These are phyloP conservation scores for Decapterus maruadsi DNA, from an alignment of 2,797 vertebrate species.

Conservation along the genomic window DNA sequence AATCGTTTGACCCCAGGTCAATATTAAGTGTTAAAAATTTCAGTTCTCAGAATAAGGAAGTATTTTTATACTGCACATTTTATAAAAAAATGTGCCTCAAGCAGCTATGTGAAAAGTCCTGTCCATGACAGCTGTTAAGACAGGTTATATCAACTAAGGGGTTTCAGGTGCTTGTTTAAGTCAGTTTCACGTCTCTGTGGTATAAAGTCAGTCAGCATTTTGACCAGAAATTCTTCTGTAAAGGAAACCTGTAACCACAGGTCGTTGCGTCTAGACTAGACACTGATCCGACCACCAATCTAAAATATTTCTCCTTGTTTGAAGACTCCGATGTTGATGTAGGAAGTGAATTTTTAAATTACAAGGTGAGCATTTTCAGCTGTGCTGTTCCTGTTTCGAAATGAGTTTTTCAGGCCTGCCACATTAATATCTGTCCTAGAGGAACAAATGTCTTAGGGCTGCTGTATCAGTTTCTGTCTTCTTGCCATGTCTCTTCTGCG, in stretches of 20 bases:
- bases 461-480: conserved; percentile 59
- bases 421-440: conserved; percentile 33
- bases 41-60: conserved; percentile 6
- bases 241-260: conserved; percentile 33
- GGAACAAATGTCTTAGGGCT: conserved; percentile 50
- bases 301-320: conserved; percentile 16
- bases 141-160: conserved; percentile 13
- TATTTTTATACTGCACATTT: conserved; percentile 30
- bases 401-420: conserved; percentile 44
- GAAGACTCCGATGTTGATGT: background rate
- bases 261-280: conserved; percentile 30
- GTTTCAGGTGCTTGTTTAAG: conserved; percentile 56
- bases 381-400: conserved; percentile 25
- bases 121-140: conserved; percentile 32
- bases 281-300: conserved; percentile 20
- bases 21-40: conserved; percentile 20
- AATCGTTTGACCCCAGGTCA: conserved; percentile 7
- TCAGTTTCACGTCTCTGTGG: conserved; percentile 37
- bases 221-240: conserved; percentile 33
- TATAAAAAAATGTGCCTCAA: conserved; percentile 40
- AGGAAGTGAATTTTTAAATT: conserved; percentile 28
- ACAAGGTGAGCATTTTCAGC: conserved; percentile 10
- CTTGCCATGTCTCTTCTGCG: conserved; percentile 54
- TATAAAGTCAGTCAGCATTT: conserved; percentile 42
- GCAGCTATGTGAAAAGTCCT: conserved; percentile 15